Evolutionary conservation across 2,888 invertebrate genomes (phyloP).

Genomic region (Cyaniris semiargus): DNA sequence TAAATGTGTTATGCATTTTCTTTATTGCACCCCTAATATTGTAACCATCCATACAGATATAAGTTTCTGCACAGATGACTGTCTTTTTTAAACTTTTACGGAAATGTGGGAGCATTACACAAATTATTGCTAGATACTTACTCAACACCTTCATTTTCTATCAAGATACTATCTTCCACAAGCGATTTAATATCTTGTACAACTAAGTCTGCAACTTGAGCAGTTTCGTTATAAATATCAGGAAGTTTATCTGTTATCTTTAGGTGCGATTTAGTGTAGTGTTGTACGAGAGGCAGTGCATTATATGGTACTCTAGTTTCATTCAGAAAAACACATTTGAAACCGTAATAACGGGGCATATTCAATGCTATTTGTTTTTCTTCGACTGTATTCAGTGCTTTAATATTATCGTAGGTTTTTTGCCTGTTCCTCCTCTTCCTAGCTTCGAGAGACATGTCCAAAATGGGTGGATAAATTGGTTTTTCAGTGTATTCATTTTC

Average conservation of each 20-base stretch:
- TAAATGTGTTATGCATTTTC: neutral
- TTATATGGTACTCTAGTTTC: conserved; percentile 84
- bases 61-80: too few species aligned
- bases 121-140: conserved; percentile 57
- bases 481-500: conserved; percentile 68
- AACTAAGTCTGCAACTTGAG: conserved; percentile 67
- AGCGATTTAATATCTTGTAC: conserved; percentile 77
- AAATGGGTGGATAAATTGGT: conserved; percentile 82
- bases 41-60: too few species aligned
- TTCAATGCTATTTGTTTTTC: conserved; percentile 92
- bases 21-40: too few species aligned
- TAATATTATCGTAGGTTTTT: conserved; percentile 80
- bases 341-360: conserved; percentile 91
- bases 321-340: conserved; percentile 81
- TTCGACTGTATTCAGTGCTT: conserved; percentile 85
- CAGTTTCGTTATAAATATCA: conserved; percentile 75
- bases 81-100: too few species aligned
- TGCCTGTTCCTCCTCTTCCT: conserved; percentile 69
- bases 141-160: conserved; percentile 81
- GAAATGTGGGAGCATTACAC: neutral
- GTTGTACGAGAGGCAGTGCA: conserved; percentile 84
- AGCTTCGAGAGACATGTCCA: conserved; percentile 79
- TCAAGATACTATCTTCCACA: conserved; percentile 83
- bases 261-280: conserved; percentile 89
- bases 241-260: conserved; percentile 82